Percentiles rank a stretch among this genome's conserved stretches.
Evolutionary conservation across 2,113 vertebrate genomes (phyloP).

Genomic region (Phrynosoma blainvillii): DNA sequence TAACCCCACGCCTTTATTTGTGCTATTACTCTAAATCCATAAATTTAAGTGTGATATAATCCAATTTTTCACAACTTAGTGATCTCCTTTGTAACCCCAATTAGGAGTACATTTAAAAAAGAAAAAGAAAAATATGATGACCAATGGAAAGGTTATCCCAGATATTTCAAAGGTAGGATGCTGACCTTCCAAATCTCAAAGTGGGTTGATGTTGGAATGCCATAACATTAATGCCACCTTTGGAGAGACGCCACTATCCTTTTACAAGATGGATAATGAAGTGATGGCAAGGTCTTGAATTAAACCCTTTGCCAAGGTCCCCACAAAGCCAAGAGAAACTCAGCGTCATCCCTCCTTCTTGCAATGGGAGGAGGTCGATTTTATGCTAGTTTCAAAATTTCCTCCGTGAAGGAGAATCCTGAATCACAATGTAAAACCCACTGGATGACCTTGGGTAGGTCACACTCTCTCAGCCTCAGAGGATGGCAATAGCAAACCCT

Average conservation of each 20-base stretch:
- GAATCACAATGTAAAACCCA: too few species aligned
- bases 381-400: not conserved
- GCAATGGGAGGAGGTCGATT: slow-evolving; percentile 30
- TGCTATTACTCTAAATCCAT: too few species aligned
- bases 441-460: too few species aligned
- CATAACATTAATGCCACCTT: slow-evolving; percentile 13
- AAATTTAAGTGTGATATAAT: too few species aligned
- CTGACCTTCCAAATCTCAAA: slow-evolving; percentile 38
- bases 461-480: too few species aligned
- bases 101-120: not conserved
- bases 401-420: not conserved
- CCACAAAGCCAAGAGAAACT: slow-evolving; percentile 37
- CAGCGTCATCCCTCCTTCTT: slow-evolving; percentile 30
- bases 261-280: slow-evolving; percentile 25
- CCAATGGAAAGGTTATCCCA: slow-evolving; percentile 44
- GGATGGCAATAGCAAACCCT: too few species aligned
- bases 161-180: slow-evolving; percentile 38
- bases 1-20: too few species aligned
- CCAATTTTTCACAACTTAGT: not conserved
- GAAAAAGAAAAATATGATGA: fast-evolving
- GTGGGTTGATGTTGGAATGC: slow-evolving; percentile 19
- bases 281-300: slow-evolving; percentile 45
- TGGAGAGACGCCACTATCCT: slow-evolving; percentile 51
- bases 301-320: slow-evolving; percentile 45
- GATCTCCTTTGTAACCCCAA: slow-evolving; percentile 10